phyloP scores from a whole-genome alignment of 2,113 vertebrate genomes.

The Piaya cayana region DNA sequence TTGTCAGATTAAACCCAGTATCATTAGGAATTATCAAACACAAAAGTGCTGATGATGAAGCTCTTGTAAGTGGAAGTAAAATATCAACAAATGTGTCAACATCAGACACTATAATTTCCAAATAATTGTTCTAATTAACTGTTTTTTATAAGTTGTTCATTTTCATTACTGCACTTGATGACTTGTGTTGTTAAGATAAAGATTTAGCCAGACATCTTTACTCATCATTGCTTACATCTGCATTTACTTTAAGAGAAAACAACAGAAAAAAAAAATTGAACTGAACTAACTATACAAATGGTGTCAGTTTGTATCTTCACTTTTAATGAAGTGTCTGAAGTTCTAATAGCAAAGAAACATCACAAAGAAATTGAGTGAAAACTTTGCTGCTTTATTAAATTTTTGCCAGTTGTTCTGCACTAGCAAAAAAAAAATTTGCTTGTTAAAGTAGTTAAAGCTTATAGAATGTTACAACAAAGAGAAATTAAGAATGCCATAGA shows the following conservation, averaged over 20 bases:
- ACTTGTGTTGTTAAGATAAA: neutral
- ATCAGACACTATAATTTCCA: neutral
- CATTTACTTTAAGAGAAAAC: neutral
- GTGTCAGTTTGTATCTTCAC: fast-evolving
- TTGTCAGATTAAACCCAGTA: neutral
- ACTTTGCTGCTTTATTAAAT: neutral
- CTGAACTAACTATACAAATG: neutral
- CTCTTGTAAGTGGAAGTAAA: neutral
- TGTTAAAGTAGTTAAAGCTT: neutral
- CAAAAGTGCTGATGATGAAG: neutral
- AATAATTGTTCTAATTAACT: neutral
- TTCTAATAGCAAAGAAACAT: neutral
- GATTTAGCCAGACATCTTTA: neutral
- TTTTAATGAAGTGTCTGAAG: neutral
- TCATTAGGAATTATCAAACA: neutral
- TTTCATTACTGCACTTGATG: neutral
- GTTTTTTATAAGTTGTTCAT: neutral
- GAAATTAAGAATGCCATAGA: neutral
- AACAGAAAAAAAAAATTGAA: neutral
- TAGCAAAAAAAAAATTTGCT: neutral
- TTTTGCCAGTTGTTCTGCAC: neutral
- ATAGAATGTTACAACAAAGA: neutral
- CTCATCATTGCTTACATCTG: neutral
- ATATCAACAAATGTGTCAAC: neutral
- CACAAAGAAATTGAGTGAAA: neutral